Evolutionary conservation across 2,888 invertebrate genomes (phyloP).

Genomic region (Priocnemis perturbator): DNA sequence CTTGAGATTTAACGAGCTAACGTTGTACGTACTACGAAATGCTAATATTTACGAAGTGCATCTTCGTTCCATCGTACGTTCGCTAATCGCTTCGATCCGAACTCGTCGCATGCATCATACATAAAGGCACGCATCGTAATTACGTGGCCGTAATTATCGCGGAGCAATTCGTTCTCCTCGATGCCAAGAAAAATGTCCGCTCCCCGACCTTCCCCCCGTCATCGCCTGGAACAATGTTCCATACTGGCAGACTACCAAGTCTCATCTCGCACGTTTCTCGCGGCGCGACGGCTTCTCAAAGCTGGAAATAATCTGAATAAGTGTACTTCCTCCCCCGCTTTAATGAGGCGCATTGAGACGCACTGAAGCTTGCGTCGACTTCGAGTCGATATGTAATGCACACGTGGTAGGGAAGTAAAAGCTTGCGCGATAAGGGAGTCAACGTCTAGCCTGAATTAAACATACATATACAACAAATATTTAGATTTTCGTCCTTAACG

Average conservation of each 20-base stretch:
- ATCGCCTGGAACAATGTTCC: slow-evolving; percentile 31
- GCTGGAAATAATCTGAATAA: slow-evolving; percentile 30
- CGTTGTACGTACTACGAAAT: too few species aligned
- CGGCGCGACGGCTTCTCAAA: slow-evolving; percentile 13
- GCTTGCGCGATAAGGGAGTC: not conserved
- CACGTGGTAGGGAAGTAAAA: not conserved
- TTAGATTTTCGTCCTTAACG: too few species aligned
- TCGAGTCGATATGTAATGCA: not conserved
- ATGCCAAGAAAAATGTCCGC: slow-evolving; percentile 14
- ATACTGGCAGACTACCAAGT: slow-evolving; percentile 38
- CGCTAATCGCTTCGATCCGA: too few species aligned
- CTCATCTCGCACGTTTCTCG: slow-evolving; percentile 29
- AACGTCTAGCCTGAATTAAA: too few species aligned
- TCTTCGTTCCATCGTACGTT: too few species aligned
- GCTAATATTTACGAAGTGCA: too few species aligned
- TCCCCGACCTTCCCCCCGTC: slow-evolving; percentile 3
- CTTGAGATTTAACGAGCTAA: too few species aligned
- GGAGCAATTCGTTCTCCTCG: slow-evolving; percentile 20
- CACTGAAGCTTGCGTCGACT: not conserved
- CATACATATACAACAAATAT: too few species aligned
- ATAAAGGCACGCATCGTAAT: slow-evolving; percentile 12
- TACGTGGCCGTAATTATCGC: slow-evolving; percentile 28
- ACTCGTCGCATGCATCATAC: too few species aligned
- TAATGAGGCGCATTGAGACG: slow-evolving; percentile 4
- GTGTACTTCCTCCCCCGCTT: not conserved